Conservation (phyloP, 2,113 vertebrate species). For the Pachyramphus minor region DNA sequence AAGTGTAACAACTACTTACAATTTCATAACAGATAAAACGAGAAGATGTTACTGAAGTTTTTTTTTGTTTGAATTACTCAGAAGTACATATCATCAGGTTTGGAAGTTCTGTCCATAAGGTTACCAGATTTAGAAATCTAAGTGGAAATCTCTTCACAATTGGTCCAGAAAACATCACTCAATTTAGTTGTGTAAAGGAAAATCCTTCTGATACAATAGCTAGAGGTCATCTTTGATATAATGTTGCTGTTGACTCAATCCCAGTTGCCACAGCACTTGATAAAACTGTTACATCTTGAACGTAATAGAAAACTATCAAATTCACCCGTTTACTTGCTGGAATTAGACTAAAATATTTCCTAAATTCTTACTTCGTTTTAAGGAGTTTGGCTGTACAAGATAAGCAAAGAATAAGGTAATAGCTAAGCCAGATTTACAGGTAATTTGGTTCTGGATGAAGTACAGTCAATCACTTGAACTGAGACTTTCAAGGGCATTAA, state of each 20-base stretch:
- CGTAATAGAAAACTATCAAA: neutral
- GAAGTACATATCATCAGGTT: neutral
- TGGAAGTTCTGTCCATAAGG: neutral
- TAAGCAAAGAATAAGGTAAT: neutral
- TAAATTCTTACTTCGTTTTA: neutral
- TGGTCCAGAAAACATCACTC: neutral
- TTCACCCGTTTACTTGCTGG: neutral
- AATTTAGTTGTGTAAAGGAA: neutral
- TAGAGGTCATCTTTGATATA: neutral
- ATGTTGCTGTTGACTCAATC: neutral
- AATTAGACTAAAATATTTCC: neutral
- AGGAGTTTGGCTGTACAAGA: neutral
- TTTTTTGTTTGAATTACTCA: neutral
- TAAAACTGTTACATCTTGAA: neutral
- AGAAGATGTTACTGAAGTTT: neutral
- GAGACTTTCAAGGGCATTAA: neutral
- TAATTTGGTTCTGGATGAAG: neutral
- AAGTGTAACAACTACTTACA: neutral
- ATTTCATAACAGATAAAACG: neutral
- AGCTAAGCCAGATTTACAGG: neutral
- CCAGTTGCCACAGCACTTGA: neutral
- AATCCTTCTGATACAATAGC: neutral
- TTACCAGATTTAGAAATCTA: neutral
- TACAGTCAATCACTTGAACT: neutral
- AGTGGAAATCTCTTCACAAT: neutral